phyloP scores from a whole-genome alignment of 2,797 vertebrate species.

The Epinephelus awoara region DNA sequence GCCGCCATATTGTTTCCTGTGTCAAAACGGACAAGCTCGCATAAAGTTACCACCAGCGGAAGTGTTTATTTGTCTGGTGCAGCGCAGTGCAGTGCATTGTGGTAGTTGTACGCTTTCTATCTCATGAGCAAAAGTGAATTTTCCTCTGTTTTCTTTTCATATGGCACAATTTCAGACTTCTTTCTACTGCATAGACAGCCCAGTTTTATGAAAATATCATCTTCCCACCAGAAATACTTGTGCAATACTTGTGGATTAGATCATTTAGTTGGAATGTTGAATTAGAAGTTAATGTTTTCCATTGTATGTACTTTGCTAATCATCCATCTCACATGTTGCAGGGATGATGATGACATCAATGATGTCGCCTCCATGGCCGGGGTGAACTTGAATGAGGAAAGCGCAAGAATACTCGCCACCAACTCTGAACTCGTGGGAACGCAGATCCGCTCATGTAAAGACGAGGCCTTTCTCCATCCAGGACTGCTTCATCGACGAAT shows the following conservation, averaged over 20 bases:
- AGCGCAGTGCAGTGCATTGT: no score
- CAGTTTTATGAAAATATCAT: no score
- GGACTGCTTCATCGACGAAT: slow-evolving; percentile 89
- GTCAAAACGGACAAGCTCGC: no score
- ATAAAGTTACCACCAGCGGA: no score
- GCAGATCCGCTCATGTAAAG: slow-evolving; percentile 91
- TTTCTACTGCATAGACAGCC: no score
- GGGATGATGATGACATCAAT: slow-evolving; percentile 94
- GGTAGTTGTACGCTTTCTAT: no score
- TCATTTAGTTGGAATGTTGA: neutral
- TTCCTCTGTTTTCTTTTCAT: no score
- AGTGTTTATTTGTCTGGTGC: no score
- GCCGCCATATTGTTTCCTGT: no score
- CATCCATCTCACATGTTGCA: slow-evolving; percentile 52
- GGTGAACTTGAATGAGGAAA: slow-evolving; percentile 92
- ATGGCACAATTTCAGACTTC: no score
- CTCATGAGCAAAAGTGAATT: no score
- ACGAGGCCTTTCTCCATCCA: slow-evolving; percentile 90
- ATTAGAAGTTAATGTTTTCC: neutral
- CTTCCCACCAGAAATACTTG: no score
- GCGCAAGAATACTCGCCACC: slow-evolving; percentile 89
- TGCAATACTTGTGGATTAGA: neutral
- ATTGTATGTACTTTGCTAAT: slow-evolving; percentile 15
- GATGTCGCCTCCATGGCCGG: slow-evolving; percentile 93
- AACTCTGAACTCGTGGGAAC: slow-evolving; percentile 91